Evolutionary conservation across 2,113 vertebrate species (phyloP).

Genomic region (Channa maculata): DNA sequence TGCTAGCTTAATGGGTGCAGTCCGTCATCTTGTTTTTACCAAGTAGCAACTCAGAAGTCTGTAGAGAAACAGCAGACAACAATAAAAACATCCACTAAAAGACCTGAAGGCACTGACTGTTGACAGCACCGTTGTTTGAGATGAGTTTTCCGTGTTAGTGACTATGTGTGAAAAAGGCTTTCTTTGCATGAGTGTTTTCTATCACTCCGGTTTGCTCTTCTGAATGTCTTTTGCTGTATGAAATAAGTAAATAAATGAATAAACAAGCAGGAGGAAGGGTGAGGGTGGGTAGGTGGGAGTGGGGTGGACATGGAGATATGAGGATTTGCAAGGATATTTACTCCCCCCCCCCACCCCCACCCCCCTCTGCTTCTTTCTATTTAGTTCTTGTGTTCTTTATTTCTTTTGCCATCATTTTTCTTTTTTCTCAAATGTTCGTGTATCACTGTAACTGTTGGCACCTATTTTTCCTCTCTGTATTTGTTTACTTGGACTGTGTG

Average conservation of each 20-base stretch:
- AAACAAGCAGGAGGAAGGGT: background rate
- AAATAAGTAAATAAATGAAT: conserved; percentile 44
- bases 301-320: conserved; percentile 47
- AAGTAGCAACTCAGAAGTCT: conserved; percentile 82
- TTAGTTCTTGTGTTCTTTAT: conserved; percentile 43
- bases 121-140: conserved; percentile 79
- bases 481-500: conserved; percentile 84
- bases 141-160: conserved; percentile 76
- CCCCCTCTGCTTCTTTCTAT: conserved; percentile 60
- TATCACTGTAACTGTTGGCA: conserved; percentile 79
- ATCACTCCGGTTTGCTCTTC: conserved; percentile 73
- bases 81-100: conserved; percentile 72
- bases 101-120: conserved; percentile 92
- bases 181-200: conserved; percentile 90
- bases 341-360: conserved; percentile 45
- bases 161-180: conserved; percentile 79
- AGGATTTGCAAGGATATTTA: conserved; percentile 38
- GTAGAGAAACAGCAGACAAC: conserved; percentile 71
- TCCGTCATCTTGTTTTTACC: conserved; percentile 75
- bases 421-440: conserved; percentile 67
- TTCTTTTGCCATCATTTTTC: conserved; percentile 43
- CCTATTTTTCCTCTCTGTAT: conserved; percentile 82
- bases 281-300: background rate
- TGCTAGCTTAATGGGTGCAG: conserved; percentile 55
- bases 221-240: conserved; percentile 82